Percentiles rank a stretch among this genome's conserved stretches.
phyloP scores from a whole-genome alignment of 2,113 vertebrate species.

The Poecilia latipinna region DNA sequence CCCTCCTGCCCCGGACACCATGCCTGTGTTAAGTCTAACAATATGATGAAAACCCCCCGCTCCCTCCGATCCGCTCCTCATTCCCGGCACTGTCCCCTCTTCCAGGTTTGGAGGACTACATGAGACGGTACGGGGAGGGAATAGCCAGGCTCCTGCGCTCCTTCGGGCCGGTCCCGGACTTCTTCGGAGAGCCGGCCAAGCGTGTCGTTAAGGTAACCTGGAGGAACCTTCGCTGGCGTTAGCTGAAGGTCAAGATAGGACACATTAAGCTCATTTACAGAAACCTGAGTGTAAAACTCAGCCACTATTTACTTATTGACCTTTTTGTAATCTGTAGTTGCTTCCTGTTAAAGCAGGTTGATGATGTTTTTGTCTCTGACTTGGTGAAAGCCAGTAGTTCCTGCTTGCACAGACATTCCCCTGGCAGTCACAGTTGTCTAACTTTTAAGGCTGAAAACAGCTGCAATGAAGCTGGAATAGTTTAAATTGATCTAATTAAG shows the following conservation, averaged over 20 bases:
- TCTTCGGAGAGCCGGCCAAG: constrained; percentile 81
- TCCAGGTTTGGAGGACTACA: constrained; percentile 89
- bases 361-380: constrained; percentile 25
- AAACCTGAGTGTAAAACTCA: background rate
- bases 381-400: constrained; percentile 25
- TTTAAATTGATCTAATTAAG: background rate
- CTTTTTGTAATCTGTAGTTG: background rate
- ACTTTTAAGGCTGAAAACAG: background rate
- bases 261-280: background rate
- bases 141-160: constrained; percentile 84
- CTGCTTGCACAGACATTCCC: background rate
- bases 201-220: constrained; percentile 82
- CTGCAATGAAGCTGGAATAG: background rate
- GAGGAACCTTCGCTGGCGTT: no score
- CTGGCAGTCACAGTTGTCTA: constrained; percentile 27
- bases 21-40: background rate
- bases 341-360: background rate
- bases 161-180: constrained; percentile 90
- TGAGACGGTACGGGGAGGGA: constrained; percentile 85
- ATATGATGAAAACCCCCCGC: background rate
- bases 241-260: background rate
- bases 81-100: background rate
- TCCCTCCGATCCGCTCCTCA: background rate
- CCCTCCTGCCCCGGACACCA: background rate
- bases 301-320: background rate